Percentiles rank a stretch among this genome's conserved stretches.
Conservation (phyloP, 2,797 vertebrate genomes). For the Pterois miles region DNA sequence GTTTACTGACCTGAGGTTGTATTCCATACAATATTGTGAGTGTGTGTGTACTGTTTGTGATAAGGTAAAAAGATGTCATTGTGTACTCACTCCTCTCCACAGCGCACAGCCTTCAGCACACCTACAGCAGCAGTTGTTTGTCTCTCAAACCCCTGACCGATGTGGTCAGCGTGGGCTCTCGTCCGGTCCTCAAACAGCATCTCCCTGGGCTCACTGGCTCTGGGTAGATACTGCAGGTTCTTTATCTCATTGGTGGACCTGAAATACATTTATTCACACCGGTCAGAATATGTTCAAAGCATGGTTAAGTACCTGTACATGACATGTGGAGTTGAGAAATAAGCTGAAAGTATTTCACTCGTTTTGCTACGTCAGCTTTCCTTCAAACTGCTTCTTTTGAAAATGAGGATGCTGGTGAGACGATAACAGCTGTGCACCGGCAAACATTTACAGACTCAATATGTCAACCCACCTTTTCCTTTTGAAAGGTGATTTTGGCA, state of each 20-base stretch:
- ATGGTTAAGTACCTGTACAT: not conserved
- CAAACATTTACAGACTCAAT: constrained; percentile 2
- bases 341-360: not conserved
- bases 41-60: not conserved
- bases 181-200: constrained; percentile 99
- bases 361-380: not conserved
- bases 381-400: not conserved
- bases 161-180: constrained; percentile 97
- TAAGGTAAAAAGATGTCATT: not conserved
- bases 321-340: not conserved
- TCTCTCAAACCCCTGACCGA: constrained; percentile 97
- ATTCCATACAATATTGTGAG: not conserved
- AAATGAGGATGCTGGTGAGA: not conserved
- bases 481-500: constrained; percentile 99
- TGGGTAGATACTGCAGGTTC: constrained; percentile 99
- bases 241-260: constrained; percentile 99
- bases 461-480: constrained; percentile 91
- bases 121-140: constrained; percentile 98
- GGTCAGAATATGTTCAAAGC: not conserved
- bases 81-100: constrained; percentile 90
- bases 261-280: constrained; percentile 36
- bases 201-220: constrained; percentile 96
- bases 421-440: not conserved
- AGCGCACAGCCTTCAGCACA: constrained; percentile 97
- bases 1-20: constrained; percentile 5